These are phyloP conservation scores for Nesometra sesokonis DNA, from an alignment of 35 echinoderm and acorn worm genomes.

Conservation along the genomic window DNA sequence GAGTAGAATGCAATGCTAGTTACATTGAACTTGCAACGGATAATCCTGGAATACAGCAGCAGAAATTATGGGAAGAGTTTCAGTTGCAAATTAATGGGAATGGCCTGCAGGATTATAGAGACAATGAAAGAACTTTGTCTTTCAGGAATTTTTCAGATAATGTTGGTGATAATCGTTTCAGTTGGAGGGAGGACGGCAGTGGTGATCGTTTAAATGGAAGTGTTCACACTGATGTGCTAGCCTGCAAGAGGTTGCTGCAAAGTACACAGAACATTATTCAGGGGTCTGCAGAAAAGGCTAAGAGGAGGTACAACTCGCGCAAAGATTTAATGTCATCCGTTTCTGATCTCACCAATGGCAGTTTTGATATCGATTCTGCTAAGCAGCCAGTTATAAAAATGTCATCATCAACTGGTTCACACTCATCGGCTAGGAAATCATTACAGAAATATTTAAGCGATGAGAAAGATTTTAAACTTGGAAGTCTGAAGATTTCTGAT, in stretches of 20 bases:
- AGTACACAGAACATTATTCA: neutral
- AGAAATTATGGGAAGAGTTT: slow-evolving; percentile 42
- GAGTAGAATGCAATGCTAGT: slow-evolving; percentile 29
- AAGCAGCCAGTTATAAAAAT: slow-evolving; percentile 36
- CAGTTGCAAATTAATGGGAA: slow-evolving; percentile 15
- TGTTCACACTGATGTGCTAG: neutral
- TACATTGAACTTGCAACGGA: slow-evolving; percentile 31
- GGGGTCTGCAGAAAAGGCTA: neutral
- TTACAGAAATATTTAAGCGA: slow-evolving; percentile 1
- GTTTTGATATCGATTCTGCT: slow-evolving; percentile 27
- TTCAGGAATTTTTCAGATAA: neutral
- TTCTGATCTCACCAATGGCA: slow-evolving; percentile 21
- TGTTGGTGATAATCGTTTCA: neutral
- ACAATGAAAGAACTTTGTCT: neutral
- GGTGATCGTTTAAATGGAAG: slow-evolving; percentile 6
- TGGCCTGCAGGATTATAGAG: neutral
- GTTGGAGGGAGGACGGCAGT: neutral
- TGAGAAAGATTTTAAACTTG: neutral
- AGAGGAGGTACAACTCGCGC: neutral
- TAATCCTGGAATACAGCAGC: slow-evolving; percentile 31
- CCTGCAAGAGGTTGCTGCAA: neutral
- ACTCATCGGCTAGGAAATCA: neutral
- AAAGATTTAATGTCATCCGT: neutral
- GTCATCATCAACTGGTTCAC: neutral
- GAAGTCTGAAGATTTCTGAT: neutral